Evolutionary conservation across 2,113 vertebrate genomes (phyloP), one percentile per base, ranked within the genome.

Genomic region (Phyllostomus hastatus): DNA sequence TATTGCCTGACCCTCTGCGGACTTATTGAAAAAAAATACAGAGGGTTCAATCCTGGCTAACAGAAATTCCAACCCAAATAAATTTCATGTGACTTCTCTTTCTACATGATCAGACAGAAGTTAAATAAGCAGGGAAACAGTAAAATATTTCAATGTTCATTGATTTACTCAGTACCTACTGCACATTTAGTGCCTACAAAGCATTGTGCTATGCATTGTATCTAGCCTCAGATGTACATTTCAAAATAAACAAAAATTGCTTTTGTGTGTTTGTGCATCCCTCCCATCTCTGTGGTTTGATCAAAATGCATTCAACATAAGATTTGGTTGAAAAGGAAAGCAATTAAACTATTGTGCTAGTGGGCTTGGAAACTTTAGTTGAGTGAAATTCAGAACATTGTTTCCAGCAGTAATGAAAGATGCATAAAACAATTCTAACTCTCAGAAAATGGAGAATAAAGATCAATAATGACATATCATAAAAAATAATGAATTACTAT

Each of bases 361-460:
- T 72, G 33, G 59, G 20, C 24, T 86, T 89, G 67, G 50, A 89
- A 52, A 90, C 4, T 70, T 91, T 2, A 70, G 7, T 43, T 94
- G 54, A 38, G 7, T 73, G 48, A 88, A 95, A 90, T 33, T 83
- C 61, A 93, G 73, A 75, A 84, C 22, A 81, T 88, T 48, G 15
- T 81, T 90, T 93, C 50, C 50, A 80, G 81, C 2, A 46, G 22
- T 52, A 85, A 91, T 91, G 28, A 95, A 94, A 76, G 14, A 76
- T 88, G 89, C 35, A 72, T 72, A 91, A 91, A 87, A 59, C 12
- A 69, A 19, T 84, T 75, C 28, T 75, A 93, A 95, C 31, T 80
- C 8, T 26, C 28, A 93, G 70, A 82, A 38, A 92, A 43, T 90
- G 57, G 7, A 69, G 19, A 80, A 66, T 76, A 48, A 72, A 93